A percentile compares a stretch with the other conserved stretches of the same genome.
Conservation (phyloP, 37 sponge, comb jelly and placozoan genomes). For the Chondrosia reniformis region DNA sequence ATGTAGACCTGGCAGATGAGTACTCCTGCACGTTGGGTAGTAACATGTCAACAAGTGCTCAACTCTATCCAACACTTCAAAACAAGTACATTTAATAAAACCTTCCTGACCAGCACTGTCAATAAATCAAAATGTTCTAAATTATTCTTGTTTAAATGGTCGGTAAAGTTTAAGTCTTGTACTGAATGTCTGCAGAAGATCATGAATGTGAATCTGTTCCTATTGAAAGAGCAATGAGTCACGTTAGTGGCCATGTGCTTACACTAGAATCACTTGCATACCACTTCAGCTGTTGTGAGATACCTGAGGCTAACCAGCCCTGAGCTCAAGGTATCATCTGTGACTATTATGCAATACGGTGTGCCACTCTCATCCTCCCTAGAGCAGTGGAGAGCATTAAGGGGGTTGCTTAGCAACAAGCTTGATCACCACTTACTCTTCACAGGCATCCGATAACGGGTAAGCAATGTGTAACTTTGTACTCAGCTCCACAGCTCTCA, state of each 20-base stretch:
- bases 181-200: neutral
- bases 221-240: neutral
- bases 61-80: slow-evolving; percentile 9
- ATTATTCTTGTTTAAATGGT: neutral
- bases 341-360: slow-evolving; percentile 46
- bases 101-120: no score
- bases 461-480: no score
- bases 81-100: no score
- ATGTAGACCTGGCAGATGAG: neutral
- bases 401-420: neutral
- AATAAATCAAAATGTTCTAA: no score
- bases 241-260: neutral
- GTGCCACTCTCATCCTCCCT: slow-evolving; percentile 72
- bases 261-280: neutral
- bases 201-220: slow-evolving; percentile 11
- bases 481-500: no score
- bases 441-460: no score
- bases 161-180: neutral
- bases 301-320: slow-evolving; percentile 27
- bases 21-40: neutral
- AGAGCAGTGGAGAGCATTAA: neutral
- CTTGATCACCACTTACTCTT: no score
- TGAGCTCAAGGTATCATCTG: slow-evolving; percentile 26
- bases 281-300: neutral
- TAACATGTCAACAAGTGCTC: neutral